Evolutionary conservation across 2,113 vertebrate species (phyloP).

Genomic region (Oreochromis aureus): DNA sequence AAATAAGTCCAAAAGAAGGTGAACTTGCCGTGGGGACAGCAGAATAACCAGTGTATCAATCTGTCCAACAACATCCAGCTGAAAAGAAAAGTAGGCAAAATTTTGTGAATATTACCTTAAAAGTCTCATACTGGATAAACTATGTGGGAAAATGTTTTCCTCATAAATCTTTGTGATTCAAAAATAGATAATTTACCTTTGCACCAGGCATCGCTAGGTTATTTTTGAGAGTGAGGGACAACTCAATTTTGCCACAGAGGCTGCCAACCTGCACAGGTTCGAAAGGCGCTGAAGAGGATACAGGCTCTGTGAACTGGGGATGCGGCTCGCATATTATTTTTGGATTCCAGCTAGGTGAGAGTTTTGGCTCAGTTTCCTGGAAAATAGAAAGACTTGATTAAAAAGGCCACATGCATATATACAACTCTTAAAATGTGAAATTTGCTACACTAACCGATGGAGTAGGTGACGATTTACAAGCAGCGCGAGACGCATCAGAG

Average conservation of each 20-base stretch:
- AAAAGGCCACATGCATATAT: not conserved
- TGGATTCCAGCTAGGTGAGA: slow-evolving; percentile 98
- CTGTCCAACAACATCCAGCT: slow-evolving; percentile 92
- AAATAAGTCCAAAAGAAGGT: slow-evolving; percentile 89
- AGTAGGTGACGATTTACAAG: slow-evolving; percentile 82
- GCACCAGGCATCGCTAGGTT: slow-evolving; percentile 91
- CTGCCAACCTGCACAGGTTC: slow-evolving; percentile 89
- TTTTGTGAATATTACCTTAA: not conserved
- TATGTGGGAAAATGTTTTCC: not conserved
- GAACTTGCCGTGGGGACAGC: slow-evolving; percentile 91
- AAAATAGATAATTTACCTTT: slow-evolving; percentile 70
- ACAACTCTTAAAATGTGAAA: not conserved
- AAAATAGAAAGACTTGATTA: not conserved
- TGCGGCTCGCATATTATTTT: slow-evolving; percentile 96
- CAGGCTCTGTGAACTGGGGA: slow-evolving; percentile 87
- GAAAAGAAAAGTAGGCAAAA: slow-evolving; percentile 9
- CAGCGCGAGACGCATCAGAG: slow-evolving; percentile 82
- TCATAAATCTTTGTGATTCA: not conserved
- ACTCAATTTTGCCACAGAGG: slow-evolving; percentile 82
- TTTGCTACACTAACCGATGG: slow-evolving; percentile 73
- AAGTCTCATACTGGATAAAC: not conserved
- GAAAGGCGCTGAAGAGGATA: slow-evolving; percentile 78
- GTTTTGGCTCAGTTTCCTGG: slow-evolving; percentile 92
- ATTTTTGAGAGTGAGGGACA: slow-evolving; percentile 91
- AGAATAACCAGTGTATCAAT: slow-evolving; percentile 87